A percentile compares a stretch with the other conserved stretches of the same genome.
phyloP scores from a whole-genome alignment of 2,888 invertebrate species.

The Liopterus haemorrhoidalis region DNA sequence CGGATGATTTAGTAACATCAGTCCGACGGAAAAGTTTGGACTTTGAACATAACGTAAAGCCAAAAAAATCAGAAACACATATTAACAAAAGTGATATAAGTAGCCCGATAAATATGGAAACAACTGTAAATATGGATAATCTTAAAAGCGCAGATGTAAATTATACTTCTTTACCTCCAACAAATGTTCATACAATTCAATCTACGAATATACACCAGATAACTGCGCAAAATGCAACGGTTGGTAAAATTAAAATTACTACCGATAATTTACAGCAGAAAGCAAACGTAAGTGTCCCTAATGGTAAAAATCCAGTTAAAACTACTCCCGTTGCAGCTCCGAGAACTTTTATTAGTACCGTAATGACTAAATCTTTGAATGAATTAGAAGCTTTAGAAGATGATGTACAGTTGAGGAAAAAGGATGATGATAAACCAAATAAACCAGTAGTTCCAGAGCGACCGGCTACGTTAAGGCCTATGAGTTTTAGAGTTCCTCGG shows the following conservation, averaged over 20 bases:
- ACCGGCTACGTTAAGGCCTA: slow-evolving; percentile 57
- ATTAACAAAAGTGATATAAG: slow-evolving; percentile 37
- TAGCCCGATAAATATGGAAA: slow-evolving; percentile 15
- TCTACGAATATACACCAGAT: slow-evolving; percentile 39
- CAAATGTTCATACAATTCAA: slow-evolving; percentile 27
- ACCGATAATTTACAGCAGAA: slow-evolving; percentile 46
- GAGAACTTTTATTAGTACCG: slow-evolving; percentile 44
- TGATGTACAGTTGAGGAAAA: slow-evolving; percentile 51
- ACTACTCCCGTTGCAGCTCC: slow-evolving; percentile 54
- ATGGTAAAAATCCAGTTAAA: slow-evolving; percentile 38
- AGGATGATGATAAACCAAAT: slow-evolving; percentile 43
- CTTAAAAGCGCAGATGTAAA: slow-evolving; percentile 9
- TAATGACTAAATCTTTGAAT: slow-evolving; percentile 35
- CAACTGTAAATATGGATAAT: slow-evolving; percentile 14
- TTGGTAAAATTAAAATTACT: slow-evolving; percentile 47
- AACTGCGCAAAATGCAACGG: slow-evolving; percentile 48
- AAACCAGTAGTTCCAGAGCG: slow-evolving; percentile 80
- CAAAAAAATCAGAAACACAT: slow-evolving; percentile 40
- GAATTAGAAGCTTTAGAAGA: slow-evolving; percentile 36
- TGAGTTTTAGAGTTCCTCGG: slow-evolving; percentile 21
- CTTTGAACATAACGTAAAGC: slow-evolving; percentile 46
- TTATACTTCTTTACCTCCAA: slow-evolving; percentile 24
- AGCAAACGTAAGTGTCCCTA: slow-evolving; percentile 36
- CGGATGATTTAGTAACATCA: slow-evolving; percentile 9
- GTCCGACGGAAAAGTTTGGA: slow-evolving; percentile 52